Conservation (phyloP, 2,113 vertebrate species). For the Phrynosoma platyrhinos region DNA sequence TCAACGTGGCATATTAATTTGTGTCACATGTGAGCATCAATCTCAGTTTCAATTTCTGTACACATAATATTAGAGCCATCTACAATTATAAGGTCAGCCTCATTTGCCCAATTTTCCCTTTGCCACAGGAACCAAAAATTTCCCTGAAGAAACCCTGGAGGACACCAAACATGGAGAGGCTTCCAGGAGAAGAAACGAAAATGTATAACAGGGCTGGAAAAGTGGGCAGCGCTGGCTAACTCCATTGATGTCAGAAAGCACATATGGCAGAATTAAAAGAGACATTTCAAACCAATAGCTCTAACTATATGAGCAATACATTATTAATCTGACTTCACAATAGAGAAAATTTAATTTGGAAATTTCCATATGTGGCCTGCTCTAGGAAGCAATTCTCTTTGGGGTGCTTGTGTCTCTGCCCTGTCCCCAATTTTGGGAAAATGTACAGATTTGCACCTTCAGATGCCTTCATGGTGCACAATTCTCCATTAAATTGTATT, state of each 20-base stretch:
- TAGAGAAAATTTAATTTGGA: not conserved
- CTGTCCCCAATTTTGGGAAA: too few species aligned
- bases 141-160: not conserved
- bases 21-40: not conserved
- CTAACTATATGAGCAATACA: not conserved
- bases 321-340: not conserved
- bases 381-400: not conserved
- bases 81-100: not conserved
- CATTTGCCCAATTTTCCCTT: not conserved
- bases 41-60: not conserved
- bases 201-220: not conserved
- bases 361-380: not conserved
- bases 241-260: not conserved
- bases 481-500: not conserved
- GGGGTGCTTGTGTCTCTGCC: too few species aligned
- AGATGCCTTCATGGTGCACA: not conserved
- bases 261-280: not conserved
- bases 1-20: not conserved
- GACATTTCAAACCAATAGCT: too few species aligned
- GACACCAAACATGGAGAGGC: not conserved
- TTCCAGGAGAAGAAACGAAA: not conserved
- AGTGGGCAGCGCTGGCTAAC: not conserved
- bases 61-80: not conserved
- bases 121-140: too few species aligned
- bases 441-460: not conserved